Evolutionary conservation across 2,113 vertebrate genomes (phyloP).

Genomic region (Sylvietta virens): DNA sequence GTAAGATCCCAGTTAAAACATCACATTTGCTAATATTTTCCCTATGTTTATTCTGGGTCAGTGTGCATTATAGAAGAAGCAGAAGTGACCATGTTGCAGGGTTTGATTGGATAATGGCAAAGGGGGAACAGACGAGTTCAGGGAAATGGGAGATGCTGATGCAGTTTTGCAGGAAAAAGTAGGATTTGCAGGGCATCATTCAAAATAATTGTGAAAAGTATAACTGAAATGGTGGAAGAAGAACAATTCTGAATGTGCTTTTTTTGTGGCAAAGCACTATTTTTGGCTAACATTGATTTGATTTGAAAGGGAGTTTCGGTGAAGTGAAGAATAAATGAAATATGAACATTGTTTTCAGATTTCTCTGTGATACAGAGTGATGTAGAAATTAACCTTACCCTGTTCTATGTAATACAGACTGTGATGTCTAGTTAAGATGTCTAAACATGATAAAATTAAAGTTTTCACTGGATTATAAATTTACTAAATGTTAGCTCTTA

Average conservation of each 20-base stretch:
- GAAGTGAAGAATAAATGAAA: neutral
- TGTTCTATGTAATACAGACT: neutral
- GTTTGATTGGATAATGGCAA: neutral
- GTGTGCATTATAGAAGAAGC: neutral
- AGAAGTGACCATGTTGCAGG: rapidly evolving
- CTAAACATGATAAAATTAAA: neutral
- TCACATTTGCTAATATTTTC: neutral
- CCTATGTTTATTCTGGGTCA: neutral
- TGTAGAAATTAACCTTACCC: neutral
- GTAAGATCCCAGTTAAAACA: neutral
- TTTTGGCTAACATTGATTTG: slow-evolving; percentile 7
- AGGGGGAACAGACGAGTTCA: neutral
- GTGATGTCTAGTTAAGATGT: neutral
- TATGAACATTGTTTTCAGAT: neutral
- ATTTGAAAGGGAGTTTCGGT: neutral
- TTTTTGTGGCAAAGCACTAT: neutral
- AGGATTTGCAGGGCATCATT: neutral
- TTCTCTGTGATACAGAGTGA: neutral
- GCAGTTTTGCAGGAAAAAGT: neutral
- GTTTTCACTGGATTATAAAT: neutral
- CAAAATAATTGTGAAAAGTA: slow-evolving; percentile 10
- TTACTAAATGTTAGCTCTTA: neutral
- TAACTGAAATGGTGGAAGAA: neutral
- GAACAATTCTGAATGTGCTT: neutral
- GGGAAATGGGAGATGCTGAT: neutral